Evolutionary conservation across 2,113 vertebrate species (phyloP).

Genomic region (Pyrgilauda ruficollis): DNA sequence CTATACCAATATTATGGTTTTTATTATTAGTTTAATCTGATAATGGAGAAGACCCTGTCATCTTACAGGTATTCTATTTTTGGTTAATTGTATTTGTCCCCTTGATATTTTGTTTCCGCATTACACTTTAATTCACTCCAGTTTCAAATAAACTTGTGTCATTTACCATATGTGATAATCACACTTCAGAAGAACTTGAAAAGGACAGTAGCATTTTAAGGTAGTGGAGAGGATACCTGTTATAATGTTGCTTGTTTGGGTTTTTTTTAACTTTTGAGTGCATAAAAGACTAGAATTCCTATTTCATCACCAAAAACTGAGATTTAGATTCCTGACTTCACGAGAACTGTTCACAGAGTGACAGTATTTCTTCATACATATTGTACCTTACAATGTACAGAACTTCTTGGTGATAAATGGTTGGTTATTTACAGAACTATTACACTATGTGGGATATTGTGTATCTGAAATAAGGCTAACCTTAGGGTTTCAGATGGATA

Average conservation of each 20-base stretch:
- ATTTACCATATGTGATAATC: background rate
- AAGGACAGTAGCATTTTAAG: background rate
- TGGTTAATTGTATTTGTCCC: background rate
- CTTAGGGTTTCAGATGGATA: background rate
- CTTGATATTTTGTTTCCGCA: background rate
- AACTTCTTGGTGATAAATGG: background rate
- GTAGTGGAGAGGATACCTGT: background rate
- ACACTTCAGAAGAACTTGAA: background rate
- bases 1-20: background rate
- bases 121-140: background rate
- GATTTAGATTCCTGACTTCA: background rate
- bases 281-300: background rate
- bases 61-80: background rate
- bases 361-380: background rate
- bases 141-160: background rate
- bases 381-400: background rate
- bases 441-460: background rate
- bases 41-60: background rate
- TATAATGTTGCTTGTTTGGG: background rate
- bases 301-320: background rate
- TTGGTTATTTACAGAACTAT: background rate
- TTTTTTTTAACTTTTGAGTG: background rate
- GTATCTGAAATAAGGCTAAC: background rate
- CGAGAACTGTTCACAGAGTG: background rate
- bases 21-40: background rate